Evolutionary conservation across 2,113 vertebrate species (phyloP).

Genomic region (Cinclus mexicanus): DNA sequence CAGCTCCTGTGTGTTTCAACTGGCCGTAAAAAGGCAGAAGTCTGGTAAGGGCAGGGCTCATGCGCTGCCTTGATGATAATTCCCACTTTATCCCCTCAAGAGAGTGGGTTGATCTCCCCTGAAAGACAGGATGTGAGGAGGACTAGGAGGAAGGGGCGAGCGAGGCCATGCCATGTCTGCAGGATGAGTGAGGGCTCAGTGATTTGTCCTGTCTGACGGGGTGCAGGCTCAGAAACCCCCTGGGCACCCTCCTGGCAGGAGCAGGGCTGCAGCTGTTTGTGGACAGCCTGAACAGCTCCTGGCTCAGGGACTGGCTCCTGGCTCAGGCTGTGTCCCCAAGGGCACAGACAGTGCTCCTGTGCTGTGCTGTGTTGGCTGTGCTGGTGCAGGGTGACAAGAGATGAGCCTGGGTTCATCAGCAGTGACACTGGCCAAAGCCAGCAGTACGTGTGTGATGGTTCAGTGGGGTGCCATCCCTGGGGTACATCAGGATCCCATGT

Average conservation of each 20-base stretch:
- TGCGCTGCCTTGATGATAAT: neutral
- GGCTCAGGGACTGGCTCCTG: neutral
- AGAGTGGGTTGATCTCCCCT: neutral
- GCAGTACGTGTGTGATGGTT: neutral
- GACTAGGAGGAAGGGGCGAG: neutral
- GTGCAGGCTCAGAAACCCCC: neutral
- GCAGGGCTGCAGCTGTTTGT: neutral
- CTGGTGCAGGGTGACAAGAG: neutral
- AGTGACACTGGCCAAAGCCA: fast-evolving
- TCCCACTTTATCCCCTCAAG: neutral
- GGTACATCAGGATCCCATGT: fast-evolving
- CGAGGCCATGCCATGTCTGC: fast-evolving
- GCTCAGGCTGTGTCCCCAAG: neutral
- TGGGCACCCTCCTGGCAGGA: fast-evolving
- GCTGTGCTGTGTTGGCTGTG: fast-evolving
- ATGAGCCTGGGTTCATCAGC: neutral
- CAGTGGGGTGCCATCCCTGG: fast-evolving
- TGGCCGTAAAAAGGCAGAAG: fast-evolving
- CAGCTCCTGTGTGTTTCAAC: neutral
- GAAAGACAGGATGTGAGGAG: neutral
- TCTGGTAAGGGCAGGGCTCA: fast-evolving
- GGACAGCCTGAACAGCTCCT: neutral
- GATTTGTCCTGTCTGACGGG: neutral
- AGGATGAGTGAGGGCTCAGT: neutral
- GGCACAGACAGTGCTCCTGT: neutral